Evolutionary conservation across 2,797 vertebrate species (phyloP).

Genomic region (Carapus acus): DNA sequence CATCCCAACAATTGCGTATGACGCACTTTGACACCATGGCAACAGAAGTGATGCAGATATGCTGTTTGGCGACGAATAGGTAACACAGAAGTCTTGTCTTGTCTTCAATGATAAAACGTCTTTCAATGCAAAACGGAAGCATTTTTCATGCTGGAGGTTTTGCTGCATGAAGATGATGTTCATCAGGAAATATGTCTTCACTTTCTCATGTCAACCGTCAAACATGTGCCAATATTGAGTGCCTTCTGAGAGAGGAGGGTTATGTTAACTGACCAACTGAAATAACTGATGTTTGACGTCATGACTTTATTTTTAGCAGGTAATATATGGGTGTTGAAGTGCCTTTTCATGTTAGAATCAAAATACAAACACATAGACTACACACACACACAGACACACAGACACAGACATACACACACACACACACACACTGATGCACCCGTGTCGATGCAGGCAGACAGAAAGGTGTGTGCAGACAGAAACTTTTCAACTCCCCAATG

Average conservation of each 20-base stretch:
- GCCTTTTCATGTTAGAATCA: conserved; percentile 82
- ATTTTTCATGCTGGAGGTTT: neutral
- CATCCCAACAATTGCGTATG: conserved; percentile 5
- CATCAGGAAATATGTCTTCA: conserved; percentile 48
- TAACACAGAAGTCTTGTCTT: neutral
- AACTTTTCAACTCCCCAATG: conserved; percentile 39
- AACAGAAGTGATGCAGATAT: conserved; percentile 7
- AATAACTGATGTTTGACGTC: conserved; percentile 80
- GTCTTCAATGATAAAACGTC: neutral
- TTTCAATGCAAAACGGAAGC: neutral
- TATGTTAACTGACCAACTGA: conserved; percentile 78
- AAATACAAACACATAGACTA: conserved; percentile 71
- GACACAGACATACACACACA: conserved; percentile 56
- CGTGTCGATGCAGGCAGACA: conserved; percentile 12
- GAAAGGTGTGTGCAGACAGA: conserved; percentile 8
- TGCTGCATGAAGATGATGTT: no score
- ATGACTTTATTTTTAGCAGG: conserved; percentile 86
- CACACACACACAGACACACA: conserved; percentile 56
- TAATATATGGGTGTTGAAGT: conserved; percentile 80
- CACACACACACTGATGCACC: conserved; percentile 55
- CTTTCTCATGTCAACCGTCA: conserved; percentile 60
- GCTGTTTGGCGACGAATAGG: neutral
- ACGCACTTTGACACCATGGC: conserved; percentile 1
- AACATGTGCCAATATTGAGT: conserved; percentile 78
- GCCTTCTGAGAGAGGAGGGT: conserved; percentile 70